Conservation (phyloP, 2,888 invertebrate genomes). For the Orchestes rusci region DNA sequence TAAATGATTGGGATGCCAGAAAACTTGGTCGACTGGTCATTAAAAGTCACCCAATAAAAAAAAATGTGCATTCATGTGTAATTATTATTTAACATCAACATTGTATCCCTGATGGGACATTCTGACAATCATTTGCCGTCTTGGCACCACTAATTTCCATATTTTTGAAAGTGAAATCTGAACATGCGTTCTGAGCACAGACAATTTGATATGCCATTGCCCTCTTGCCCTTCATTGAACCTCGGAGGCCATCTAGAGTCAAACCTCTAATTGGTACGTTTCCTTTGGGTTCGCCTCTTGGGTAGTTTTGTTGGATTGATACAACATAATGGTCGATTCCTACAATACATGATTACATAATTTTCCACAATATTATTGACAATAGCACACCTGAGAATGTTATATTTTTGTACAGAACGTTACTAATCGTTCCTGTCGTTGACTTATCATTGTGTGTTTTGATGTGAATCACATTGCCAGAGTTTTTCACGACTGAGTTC, state of each 20-base stretch:
- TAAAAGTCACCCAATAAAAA: too few relatives aligned
- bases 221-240: constrained; percentile 20
- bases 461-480: constrained; percentile 17
- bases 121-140: constrained; percentile 15
- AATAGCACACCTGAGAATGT: constrained; percentile 9
- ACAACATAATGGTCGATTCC: constrained; percentile 24
- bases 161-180: constrained; percentile 25
- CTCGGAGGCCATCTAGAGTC: constrained; percentile 21
- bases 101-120: constrained; percentile 21
- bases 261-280: constrained; percentile 27
- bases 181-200: constrained; percentile 26
- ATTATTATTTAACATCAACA: too few relatives aligned
- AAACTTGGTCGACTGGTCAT: too few relatives aligned
- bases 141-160: constrained; percentile 22
- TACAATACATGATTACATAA: constrained; percentile 11
- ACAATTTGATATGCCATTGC: constrained; percentile 20
- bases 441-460: constrained; percentile 16
- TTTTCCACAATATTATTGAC: neutral
- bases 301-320: constrained; percentile 27
- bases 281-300: constrained; percentile 22
- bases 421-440: constrained; percentile 9
- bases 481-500: constrained; percentile 13
- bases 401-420: constrained; percentile 20
- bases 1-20: too few relatives aligned
- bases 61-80: too few relatives aligned